A percentile compares a stretch with the other conserved stretches of the same genome.
Conservation (phyloP, 2,113 vertebrate species). For the Campylomormyrus numenius region DNA sequence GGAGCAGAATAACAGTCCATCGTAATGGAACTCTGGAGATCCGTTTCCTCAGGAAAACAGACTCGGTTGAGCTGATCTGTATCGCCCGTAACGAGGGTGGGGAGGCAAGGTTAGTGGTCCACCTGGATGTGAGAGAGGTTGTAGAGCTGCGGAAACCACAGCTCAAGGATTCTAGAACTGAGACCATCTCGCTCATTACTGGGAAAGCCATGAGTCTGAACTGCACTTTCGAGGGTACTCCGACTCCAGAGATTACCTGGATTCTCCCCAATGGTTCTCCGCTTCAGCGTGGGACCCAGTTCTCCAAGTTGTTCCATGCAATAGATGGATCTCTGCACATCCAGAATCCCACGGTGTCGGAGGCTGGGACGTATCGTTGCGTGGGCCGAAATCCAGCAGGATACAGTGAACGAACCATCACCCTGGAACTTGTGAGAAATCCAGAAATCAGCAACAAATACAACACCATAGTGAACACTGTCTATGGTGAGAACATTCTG, state of each 20-base stretch:
- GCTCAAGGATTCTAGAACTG: slow-evolving; percentile 51
- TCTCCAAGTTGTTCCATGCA: slow-evolving; percentile 67
- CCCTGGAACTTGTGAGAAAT: slow-evolving; percentile 63
- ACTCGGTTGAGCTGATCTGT: slow-evolving; percentile 69
- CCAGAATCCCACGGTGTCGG: slow-evolving; percentile 57
- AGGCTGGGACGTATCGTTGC: slow-evolving; percentile 78
- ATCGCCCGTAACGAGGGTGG: slow-evolving; percentile 80
- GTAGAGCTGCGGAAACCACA: slow-evolving; percentile 47
- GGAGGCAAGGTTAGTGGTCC: slow-evolving; percentile 67
- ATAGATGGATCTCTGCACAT: slow-evolving; percentile 71
- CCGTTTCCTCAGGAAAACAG: slow-evolving; percentile 53
- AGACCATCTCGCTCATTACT: slow-evolving; percentile 60
- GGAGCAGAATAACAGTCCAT: slow-evolving; percentile 72
- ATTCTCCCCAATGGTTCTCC: slow-evolving; percentile 73
- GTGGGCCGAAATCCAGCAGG: slow-evolving; percentile 63
- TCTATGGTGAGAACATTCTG: slow-evolving; percentile 69
- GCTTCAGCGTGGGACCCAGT: slow-evolving; percentile 53
- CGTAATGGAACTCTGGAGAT: slow-evolving; percentile 84
- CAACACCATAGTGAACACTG: slow-evolving; percentile 64
- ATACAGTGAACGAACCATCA: slow-evolving; percentile 62
- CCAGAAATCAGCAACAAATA: slow-evolving; percentile 65
- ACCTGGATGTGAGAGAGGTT: slow-evolving; percentile 63
- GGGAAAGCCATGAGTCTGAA: slow-evolving; percentile 74
- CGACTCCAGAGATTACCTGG: slow-evolving; percentile 64
- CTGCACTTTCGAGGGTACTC: slow-evolving; percentile 65